Percentiles rank a stretch among this genome's conserved stretches.
Evolutionary conservation across 2,113 vertebrate genomes (phyloP).

Genomic region (Grammomys surdaster): DNA sequence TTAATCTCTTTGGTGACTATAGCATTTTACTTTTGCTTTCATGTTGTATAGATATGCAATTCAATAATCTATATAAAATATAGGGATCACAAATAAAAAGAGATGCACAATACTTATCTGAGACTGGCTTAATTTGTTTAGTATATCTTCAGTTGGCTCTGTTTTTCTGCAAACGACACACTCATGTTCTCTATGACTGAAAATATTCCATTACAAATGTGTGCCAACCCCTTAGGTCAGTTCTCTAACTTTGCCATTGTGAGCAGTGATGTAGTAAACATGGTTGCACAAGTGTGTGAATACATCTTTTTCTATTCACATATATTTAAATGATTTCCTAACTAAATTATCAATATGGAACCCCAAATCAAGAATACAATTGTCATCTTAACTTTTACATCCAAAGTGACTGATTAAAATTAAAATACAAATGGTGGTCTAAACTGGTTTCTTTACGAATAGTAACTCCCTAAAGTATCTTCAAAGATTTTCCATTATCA

Average conservation of each 20-base stretch:
- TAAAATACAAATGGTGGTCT: neutral
- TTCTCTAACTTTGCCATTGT: neutral
- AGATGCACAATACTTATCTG: neutral
- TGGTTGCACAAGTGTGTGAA: neutral
- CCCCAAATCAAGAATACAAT: neutral
- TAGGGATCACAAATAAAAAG: neutral
- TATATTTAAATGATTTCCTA: neutral
- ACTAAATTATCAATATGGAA: neutral
- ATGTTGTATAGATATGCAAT: neutral
- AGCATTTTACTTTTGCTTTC: neutral
- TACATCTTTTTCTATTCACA: neutral
- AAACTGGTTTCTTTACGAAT: neutral
- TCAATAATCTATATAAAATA: neutral
- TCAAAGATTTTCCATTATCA: neutral
- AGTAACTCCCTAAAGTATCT: neutral
- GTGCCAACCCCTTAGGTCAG: neutral
- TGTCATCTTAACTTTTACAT: neutral
- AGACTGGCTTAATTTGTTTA: neutral
- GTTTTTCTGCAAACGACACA: neutral
- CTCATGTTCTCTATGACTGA: neutral
- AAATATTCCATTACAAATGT: neutral
- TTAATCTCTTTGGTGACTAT: neutral
- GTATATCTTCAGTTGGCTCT: neutral
- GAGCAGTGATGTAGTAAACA: neutral
- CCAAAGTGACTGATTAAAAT: neutral